Conservation (phyloP, 2,888 invertebrate species). For the Rapana venosa region DNA sequence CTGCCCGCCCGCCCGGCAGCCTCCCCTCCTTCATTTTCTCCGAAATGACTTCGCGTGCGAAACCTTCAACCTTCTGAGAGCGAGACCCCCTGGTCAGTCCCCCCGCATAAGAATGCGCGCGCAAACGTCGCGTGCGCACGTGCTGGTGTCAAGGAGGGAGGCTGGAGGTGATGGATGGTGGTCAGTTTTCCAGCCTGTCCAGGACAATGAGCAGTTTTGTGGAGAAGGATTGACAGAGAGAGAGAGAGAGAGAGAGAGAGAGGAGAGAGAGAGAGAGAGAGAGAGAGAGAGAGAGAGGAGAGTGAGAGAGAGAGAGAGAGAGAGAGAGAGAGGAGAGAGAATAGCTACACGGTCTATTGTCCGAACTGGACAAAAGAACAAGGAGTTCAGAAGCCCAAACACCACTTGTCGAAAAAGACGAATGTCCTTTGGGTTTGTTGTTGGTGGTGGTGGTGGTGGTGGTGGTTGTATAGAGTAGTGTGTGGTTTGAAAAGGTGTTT, state of each 20-base stretch:
- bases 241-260: neutral
- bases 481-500: too few species aligned
- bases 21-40: constrained; percentile 5
- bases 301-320: too few species aligned
- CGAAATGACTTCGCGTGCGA: constrained; percentile 14
- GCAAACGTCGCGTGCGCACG: constrained; percentile 32
- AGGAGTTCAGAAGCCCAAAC: neutral
- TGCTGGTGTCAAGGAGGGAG: constrained; percentile 1
- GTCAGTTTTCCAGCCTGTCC: neutral
- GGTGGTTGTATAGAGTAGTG: neutral
- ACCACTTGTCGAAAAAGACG: too few species aligned
- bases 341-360: too few species aligned
- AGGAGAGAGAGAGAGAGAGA: too few species aligned
- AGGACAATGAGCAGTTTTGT: constrained; percentile 4
- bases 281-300: too few species aligned
- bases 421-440: too few species aligned
- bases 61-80: neutral
- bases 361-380: neutral
- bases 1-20: too few species aligned
- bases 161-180: constrained; percentile 15
- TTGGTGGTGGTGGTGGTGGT: neutral
- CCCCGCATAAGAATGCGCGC: constrained; percentile 1
- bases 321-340: too few species aligned
- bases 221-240: neutral
- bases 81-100: neutral